A percentile compares a stretch with the other conserved stretches of the same genome.
These are phyloP conservation scores for Blastobasis lacticolella DNA, from an alignment of 2,888 invertebrate genomes.

Conservation along the genomic window DNA sequence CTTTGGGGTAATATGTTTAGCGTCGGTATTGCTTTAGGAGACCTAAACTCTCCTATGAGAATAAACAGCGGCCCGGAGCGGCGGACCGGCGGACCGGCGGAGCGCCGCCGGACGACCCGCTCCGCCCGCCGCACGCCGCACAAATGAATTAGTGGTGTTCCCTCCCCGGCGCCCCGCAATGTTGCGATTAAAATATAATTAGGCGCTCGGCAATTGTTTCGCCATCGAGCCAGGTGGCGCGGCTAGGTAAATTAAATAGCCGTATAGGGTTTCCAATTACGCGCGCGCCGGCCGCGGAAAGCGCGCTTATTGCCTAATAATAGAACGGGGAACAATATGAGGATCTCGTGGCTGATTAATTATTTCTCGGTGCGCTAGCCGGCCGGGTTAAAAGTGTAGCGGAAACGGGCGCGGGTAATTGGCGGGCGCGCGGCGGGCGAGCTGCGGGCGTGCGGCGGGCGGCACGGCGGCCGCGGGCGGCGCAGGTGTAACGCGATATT, in stretches of 20 bases:
- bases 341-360: constrained; percentile 57
- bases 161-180: constrained; percentile 23
- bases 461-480: constrained; percentile 4
- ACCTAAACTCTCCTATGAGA: constrained; percentile 72
- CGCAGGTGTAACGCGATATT: constrained; percentile 56
- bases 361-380: constrained; percentile 30
- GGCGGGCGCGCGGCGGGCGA: constrained; percentile 2
- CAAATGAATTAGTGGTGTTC: neutral
- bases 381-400: constrained; percentile 39
- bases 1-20: constrained; percentile 67
- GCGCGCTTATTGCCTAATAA: constrained; percentile 65
- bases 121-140: neutral
- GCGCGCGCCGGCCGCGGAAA: constrained; percentile 46
- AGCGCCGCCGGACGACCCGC: constrained; percentile 18
- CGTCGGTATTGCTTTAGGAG: constrained; percentile 66
- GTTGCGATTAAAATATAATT: constrained; percentile 73
- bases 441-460: neutral
- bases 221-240: constrained; percentile 68
- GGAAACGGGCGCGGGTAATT: constrained; percentile 32
- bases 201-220: constrained; percentile 70
- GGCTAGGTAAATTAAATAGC: constrained; percentile 68
- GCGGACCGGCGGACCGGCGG: constrained; percentile 47
- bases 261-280: constrained; percentile 67
- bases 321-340: constrained; percentile 48
- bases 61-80: constrained; percentile 58